Percentiles rank a stretch among this genome's conserved stretches.
Evolutionary conservation across 1,140 invertebrate genomes (phyloP).

Genomic region (Arion vulgaris): DNA sequence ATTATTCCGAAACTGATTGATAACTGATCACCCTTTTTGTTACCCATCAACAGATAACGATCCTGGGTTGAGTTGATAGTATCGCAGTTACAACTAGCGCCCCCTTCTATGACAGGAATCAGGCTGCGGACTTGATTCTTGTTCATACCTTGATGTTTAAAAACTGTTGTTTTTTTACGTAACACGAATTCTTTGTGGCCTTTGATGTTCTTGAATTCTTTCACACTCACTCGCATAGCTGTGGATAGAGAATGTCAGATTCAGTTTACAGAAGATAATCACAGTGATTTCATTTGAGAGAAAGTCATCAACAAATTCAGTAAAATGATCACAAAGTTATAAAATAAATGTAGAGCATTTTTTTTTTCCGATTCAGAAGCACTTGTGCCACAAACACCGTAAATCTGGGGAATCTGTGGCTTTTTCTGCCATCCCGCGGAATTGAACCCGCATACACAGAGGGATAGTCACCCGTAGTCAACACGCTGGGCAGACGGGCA

Average conservation of each 20-base stretch:
- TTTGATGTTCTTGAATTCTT: slow-evolving; percentile 25
- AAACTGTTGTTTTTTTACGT: slow-evolving; percentile 73
- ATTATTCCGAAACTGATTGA: slow-evolving; percentile 54
- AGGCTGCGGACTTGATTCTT: slow-evolving; percentile 66
- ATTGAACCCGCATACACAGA: too few species aligned
- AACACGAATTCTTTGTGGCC: slow-evolving; percentile 67
- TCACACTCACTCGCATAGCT: slow-evolving; percentile 21
- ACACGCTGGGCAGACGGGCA: too few species aligned
- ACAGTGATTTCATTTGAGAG: too few species aligned
- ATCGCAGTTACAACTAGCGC: slow-evolving; percentile 71
- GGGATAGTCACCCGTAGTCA: too few species aligned
- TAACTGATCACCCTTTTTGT: slow-evolving; percentile 65
- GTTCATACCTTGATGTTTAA: slow-evolving; percentile 65
- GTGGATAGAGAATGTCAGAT: not conserved
- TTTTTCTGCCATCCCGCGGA: too few species aligned
- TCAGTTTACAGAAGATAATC: too few species aligned
- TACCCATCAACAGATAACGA: slow-evolving; percentile 75
- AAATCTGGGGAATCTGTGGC: too few species aligned
- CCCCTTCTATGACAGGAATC: slow-evolving; percentile 68
- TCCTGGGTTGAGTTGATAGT: slow-evolving; percentile 56
- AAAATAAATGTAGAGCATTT: too few species aligned
- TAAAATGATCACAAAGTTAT: too few species aligned
- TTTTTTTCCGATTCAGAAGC: too few species aligned
- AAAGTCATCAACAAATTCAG: too few species aligned
- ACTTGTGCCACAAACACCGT: too few species aligned